Percentiles rank a stretch among this genome's conserved stretches.
phyloP scores from a whole-genome alignment of 2,888 invertebrate species.

The Pterostichus madidus region DNA sequence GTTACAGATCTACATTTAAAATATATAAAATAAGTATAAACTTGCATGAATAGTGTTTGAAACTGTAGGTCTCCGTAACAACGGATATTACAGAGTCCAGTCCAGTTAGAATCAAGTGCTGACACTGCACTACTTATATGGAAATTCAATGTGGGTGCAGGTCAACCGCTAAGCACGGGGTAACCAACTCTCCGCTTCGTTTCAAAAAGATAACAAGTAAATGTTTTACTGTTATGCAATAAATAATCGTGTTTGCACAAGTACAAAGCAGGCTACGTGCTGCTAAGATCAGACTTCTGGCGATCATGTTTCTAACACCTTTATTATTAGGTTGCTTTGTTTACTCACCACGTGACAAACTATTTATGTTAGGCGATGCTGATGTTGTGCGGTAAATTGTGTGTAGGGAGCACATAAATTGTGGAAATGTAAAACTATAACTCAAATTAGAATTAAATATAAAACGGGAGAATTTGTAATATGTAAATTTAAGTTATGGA shows the following conservation, averaged over 20 bases:
- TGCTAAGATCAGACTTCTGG: conserved; percentile 34
- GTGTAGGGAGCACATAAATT: background rate
- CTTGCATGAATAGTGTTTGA: no score
- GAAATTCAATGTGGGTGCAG: conserved; percentile 49
- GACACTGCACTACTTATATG: conserved; percentile 45
- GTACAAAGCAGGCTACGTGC: background rate
- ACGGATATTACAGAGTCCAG: background rate
- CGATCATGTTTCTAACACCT: conserved; percentile 54
- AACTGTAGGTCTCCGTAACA: no score
- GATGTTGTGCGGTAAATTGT: background rate
- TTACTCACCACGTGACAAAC: conserved; percentile 36
- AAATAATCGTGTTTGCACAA: conserved; percentile 49
- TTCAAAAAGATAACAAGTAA: conserved; percentile 45
- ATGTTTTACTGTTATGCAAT: conserved; percentile 52
- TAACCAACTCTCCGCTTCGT: background rate
- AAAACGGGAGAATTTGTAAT: background rate
- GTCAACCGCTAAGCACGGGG: conserved; percentile 8
- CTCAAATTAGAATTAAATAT: conserved; percentile 2
- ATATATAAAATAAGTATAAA: no score
- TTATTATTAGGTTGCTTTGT: conserved; percentile 53
- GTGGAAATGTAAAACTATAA: conserved; percentile 1
- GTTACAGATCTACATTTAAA: no score
- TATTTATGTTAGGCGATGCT: background rate
- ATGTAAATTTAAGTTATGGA: no score
- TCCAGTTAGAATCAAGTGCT: conserved; percentile 31